Conservation (phyloP, 2,113 vertebrate species). For the Lamprotornis superbus region DNA sequence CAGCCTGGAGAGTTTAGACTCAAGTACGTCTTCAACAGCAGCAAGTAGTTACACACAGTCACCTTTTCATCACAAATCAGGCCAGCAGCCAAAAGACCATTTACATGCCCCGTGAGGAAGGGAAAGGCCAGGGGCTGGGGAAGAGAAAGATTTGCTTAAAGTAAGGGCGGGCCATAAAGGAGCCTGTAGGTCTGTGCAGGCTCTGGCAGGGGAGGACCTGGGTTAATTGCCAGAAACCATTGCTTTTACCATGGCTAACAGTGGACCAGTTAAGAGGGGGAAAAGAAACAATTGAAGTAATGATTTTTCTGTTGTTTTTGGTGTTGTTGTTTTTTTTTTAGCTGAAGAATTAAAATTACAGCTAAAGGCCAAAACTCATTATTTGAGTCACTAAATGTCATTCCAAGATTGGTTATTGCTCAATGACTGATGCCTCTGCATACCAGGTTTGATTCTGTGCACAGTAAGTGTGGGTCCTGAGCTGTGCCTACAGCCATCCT, state of each 20-base stretch:
- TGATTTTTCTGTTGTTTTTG: too few species aligned
- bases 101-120: neutral
- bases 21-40: neutral
- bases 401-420: neutral
- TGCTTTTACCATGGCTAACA: neutral
- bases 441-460: neutral
- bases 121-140: neutral
- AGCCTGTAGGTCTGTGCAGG: neutral
- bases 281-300: neutral
- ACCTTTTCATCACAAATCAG: neutral
- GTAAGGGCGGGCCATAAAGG: neutral
- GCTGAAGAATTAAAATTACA: neutral
- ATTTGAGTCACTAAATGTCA: neutral
- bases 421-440: neutral
- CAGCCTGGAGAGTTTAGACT: rapidly evolving
- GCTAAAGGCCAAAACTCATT: neutral
- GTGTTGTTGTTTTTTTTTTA: neutral
- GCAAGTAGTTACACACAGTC: neutral
- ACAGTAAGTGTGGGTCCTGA: neutral
- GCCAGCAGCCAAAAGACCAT: neutral
- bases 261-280: neutral
- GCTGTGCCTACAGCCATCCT: neutral
- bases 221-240: neutral
- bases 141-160: neutral
- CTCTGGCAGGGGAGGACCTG: neutral